Evolutionary conservation across 1,140 invertebrate species (phyloP).

Genomic region (Drosophila fuyamai): DNA sequence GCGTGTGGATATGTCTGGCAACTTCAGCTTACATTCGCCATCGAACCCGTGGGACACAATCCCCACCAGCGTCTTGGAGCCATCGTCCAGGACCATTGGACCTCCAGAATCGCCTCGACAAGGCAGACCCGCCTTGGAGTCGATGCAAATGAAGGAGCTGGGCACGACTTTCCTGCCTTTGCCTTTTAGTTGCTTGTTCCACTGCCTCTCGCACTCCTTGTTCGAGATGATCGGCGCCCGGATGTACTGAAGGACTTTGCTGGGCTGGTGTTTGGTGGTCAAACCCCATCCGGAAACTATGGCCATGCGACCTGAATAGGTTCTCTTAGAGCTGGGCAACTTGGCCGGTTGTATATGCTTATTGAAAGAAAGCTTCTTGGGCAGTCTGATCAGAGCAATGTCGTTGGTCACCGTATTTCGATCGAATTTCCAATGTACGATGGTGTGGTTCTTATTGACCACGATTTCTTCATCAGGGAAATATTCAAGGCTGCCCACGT

Average conservation of each 20-base stretch:
- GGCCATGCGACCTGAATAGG: constrained; percentile 2
- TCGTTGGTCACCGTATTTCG: constrained; percentile 35
- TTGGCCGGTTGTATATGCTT: constrained; percentile 15
- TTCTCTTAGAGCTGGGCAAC: constrained; percentile 14
- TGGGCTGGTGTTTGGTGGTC: constrained; percentile 5
- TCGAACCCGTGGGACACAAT: constrained; percentile 63
- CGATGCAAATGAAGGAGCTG: constrained; percentile 48
- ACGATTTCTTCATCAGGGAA: not conserved
- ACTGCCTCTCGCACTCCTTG: constrained; percentile 35
- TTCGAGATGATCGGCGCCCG: constrained; percentile 45
- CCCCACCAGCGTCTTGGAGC: constrained; percentile 42
- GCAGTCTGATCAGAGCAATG: constrained; percentile 42
- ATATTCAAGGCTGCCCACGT: constrained; percentile 25
- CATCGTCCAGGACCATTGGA: constrained; percentile 49
- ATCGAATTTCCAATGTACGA: constrained; percentile 36
- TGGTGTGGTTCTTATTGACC: constrained; percentile 9
- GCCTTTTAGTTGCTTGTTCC: constrained; percentile 36
- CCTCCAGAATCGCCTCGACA: constrained; percentile 64
- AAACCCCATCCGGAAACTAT: constrained; percentile 54
- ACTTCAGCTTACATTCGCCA: constrained; percentile 13
- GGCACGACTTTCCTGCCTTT: constrained; percentile 22
- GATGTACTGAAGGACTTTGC: constrained; percentile 35
- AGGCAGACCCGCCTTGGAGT: constrained; percentile 41
- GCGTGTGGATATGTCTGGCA: constrained; percentile 54
- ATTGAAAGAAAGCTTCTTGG: constrained; percentile 22